phyloP scores from a whole-genome alignment of 2,113 vertebrate species.

The Ameiurus melas region DNA sequence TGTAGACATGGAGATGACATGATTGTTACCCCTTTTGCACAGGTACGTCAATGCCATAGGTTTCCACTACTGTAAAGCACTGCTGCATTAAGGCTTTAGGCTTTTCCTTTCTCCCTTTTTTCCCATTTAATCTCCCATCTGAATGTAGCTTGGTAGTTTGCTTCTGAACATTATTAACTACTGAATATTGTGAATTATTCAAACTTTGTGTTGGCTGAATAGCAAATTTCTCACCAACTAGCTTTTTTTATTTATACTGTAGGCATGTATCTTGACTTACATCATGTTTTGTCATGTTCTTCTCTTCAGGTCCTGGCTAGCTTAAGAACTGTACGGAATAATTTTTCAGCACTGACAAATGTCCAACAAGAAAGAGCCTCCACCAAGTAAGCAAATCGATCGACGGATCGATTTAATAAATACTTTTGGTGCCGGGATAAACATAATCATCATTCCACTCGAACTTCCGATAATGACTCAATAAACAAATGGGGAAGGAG shows the following conservation, averaged over 20 bases:
- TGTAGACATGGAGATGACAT: slow-evolving; percentile 98
- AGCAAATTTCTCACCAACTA: neutral
- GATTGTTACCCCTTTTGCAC: slow-evolving; percentile 99
- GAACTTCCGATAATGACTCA: slow-evolving; percentile 7
- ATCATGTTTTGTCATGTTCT: slow-evolving; percentile 15
- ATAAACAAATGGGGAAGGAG: neutral
- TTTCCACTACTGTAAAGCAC: neutral
- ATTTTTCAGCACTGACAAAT: slow-evolving; percentile 98
- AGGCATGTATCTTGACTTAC: neutral
- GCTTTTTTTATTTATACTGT: neutral
- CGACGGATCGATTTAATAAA: neutral
- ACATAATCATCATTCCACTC: neutral
- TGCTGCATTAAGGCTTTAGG: neutral
- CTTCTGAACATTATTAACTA: neutral
- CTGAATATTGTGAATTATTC: neutral
- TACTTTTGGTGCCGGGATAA: neutral
- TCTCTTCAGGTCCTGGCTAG: slow-evolving; percentile 90
- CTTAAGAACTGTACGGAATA: slow-evolving; percentile 96
- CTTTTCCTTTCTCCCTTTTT: neutral
- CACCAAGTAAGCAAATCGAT: slow-evolving; percentile 84
- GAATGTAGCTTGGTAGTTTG: neutral
- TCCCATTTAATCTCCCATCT: neutral
- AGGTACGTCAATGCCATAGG: slow-evolving; percentile 77
- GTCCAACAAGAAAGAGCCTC: slow-evolving; percentile 91
- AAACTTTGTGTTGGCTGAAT: neutral